Conservation (phyloP, 2,113 vertebrate species). For the Lophius piscatorius region DNA sequence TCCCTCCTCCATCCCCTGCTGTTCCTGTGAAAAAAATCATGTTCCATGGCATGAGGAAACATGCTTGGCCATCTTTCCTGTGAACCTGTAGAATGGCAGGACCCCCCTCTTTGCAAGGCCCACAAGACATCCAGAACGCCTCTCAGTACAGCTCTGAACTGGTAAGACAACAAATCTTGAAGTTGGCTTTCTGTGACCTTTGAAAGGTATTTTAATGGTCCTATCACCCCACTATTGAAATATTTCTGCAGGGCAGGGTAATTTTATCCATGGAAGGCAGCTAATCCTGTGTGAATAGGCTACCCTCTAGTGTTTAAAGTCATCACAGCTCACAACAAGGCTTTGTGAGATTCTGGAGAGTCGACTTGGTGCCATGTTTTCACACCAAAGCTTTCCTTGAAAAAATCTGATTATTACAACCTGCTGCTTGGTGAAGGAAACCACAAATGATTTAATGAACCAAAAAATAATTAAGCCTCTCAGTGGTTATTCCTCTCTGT, state of each 20-base stretch:
- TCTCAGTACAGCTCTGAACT: conserved; percentile 49
- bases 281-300: conserved; percentile 66
- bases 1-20: conserved; percentile 47
- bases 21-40: conserved; percentile 70
- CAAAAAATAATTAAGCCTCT: neutral
- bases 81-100: conserved; percentile 59
- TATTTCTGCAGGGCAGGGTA: conserved; percentile 43
- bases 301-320: conserved; percentile 76
- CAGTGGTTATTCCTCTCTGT: neutral
- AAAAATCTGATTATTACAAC: conserved; percentile 27
- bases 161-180: conserved; percentile 67
- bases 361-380: conserved; percentile 37
- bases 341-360: conserved; percentile 28
- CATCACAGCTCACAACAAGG: conserved; percentile 23
- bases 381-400: conserved; percentile 25
- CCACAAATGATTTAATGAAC: conserved; percentile 8
- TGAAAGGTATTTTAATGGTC: conserved; percentile 68
- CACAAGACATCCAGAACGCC: conserved; percentile 42
- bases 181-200: conserved; percentile 71
- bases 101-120: conserved; percentile 54
- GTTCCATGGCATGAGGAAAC: conserved; percentile 75
- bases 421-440: conserved; percentile 24
- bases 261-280: conserved; percentile 42
- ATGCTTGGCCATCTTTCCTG: conserved; percentile 69
- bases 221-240: conserved; percentile 58